Conservation (phyloP, 2,888 invertebrate species). For the Aleiodes leptofemur region DNA sequence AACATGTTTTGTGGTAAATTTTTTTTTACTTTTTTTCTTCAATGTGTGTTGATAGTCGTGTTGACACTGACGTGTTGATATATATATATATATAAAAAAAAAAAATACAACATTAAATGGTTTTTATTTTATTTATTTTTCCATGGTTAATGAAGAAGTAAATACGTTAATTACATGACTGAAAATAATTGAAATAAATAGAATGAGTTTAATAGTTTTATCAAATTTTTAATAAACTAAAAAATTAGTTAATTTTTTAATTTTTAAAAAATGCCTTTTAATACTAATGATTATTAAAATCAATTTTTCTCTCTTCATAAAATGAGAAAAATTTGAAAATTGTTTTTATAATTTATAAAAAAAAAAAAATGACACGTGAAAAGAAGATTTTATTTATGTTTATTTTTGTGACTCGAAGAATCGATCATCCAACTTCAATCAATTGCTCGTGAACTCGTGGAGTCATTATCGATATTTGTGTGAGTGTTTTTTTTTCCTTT, state of each 20-base stretch:
- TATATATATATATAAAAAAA: too few species aligned
- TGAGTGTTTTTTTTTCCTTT: constrained; percentile 1
- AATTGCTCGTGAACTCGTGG: constrained; percentile 16
- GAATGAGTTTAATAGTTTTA: too few species aligned
- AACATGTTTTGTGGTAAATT: constrained; percentile 29
- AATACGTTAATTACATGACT: neutral
- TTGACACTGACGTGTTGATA: constrained; percentile 31
- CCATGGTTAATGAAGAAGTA: neutral
- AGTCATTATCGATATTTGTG: constrained; percentile 13
- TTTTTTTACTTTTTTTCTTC: constrained; percentile 2
- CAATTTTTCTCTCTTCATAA: too few species aligned
- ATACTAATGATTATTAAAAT: too few species aligned
- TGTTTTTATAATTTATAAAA: too few species aligned
- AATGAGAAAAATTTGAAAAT: too few species aligned
- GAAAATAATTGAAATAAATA: too few species aligned
- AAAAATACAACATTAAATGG: neutral
- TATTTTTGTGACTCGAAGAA: constrained; percentile 9
- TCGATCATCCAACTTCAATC: constrained; percentile 10
- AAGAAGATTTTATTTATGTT: constrained; percentile 10
- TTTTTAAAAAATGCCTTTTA: too few species aligned
- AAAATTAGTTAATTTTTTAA: too few species aligned
- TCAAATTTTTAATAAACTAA: too few species aligned
- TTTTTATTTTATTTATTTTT: neutral
- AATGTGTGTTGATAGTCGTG: constrained; percentile 25
- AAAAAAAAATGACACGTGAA: constrained; percentile 28